A percentile compares a stretch with the other conserved stretches of the same genome.
phyloP scores from a whole-genome alignment of 2,888 invertebrate genomes.

The Globia sparganii region DNA sequence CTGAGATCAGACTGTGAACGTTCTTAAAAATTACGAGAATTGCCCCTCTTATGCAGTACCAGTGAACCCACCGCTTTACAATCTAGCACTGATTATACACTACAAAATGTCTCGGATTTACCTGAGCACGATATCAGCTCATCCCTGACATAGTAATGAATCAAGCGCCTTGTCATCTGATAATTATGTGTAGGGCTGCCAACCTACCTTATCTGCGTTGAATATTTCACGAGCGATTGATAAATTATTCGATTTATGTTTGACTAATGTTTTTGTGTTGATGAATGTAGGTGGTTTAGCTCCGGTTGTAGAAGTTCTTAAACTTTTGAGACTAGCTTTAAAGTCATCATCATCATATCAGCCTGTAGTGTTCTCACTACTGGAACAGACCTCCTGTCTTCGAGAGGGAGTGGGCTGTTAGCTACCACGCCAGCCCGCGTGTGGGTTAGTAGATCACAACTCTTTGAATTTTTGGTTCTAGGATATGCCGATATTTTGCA shows the following conservation, averaged over 20 bases:
- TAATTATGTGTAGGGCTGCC: slow-evolving; percentile 37
- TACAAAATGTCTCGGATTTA: slow-evolving; percentile 24
- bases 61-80: slow-evolving; percentile 4
- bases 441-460: no score
- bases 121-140: slow-evolving; percentile 48
- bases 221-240: slow-evolving; percentile 45
- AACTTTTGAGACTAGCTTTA: background rate
- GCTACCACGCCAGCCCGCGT: no score
- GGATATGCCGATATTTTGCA: no score
- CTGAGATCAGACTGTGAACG: no score
- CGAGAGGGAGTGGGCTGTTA: no score
- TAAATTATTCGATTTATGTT: slow-evolving; percentile 19
- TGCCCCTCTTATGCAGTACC: background rate
- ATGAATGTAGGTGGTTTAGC: background rate
- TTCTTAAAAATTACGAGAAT: no score
- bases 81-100: slow-evolving; percentile 23
- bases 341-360: background rate
- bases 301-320: background rate
- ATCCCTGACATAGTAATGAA: slow-evolving; percentile 67
- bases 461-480: no score
- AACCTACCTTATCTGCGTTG: background rate
- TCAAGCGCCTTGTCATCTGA: slow-evolving; percentile 49
- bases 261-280: background rate
- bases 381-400: no score
- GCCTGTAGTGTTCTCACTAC: no score